Evolutionary conservation across 2,113 vertebrate species (phyloP), one percentile per base, ranked within the genome.

Genomic region (Sprattus sprattus): DNA sequence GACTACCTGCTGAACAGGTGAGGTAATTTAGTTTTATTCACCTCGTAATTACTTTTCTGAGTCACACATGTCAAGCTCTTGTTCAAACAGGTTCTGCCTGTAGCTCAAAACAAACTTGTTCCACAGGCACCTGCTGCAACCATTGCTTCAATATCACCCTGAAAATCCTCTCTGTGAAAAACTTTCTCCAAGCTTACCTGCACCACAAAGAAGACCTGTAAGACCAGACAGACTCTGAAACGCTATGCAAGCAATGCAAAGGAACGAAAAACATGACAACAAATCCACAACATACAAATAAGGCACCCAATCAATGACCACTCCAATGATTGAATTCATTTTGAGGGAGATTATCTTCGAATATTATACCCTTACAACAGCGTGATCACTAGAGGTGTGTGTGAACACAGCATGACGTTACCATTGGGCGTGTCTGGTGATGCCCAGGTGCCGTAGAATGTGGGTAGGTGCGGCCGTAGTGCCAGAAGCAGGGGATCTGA

Each of bases 371-470:
- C 47, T 49, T 1, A 11, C 47, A 52, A 15, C 50, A 52, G 10
- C 9, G 9, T 52, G 49, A 13, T 15, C 50, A 52, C 50, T 52
- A 54, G 52, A 54, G 52, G 15, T 28, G 28, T 28, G 64, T 13
- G 10, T 11, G 13, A 11, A 32, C 25, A 22, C 22, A 25, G 25
- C 32, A 4, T 71, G 28, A 25, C 64, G 32, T 71, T 95, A 99
- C 98, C 98, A 87, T 95, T 96, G 85, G 97, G 96, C 89, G 94
- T 94, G 92, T 97, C 96, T 87, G 97, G 96, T 88, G 97, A 96
- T 64, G 97, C 97, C 97, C 97, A 99, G 88, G 95, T 95, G 89
- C 97, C 97, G 0, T 96, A 98, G 93, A 98, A 99, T 91, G 96
- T 98, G 88, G 98, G 98, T 89, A 99, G 94, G 91, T 98, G 95